Evolutionary conservation across 2,797 vertebrate species (phyloP).

Genomic region (Hemibagrus guttatus): DNA sequence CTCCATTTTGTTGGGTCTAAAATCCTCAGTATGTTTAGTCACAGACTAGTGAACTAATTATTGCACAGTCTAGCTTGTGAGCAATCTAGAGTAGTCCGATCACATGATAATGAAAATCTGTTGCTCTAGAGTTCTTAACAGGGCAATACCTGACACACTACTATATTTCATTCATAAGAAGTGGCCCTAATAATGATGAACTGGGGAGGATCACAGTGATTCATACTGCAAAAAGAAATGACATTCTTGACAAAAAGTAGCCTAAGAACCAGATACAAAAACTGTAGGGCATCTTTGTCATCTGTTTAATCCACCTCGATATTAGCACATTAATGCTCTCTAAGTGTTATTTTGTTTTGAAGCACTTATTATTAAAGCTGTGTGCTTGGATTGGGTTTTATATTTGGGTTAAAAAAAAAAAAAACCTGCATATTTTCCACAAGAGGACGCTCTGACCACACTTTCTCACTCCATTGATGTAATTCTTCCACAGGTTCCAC

Average conservation of each 20-base stretch:
- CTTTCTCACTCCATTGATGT: background rate
- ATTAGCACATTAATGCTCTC: background rate
- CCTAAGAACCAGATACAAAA: background rate
- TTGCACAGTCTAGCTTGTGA: background rate
- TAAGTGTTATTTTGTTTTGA: background rate
- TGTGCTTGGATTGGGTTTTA: background rate
- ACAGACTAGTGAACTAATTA: background rate
- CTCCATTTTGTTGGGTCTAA: background rate
- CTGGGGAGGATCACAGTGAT: background rate
- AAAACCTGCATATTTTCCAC: background rate
- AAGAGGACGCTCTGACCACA: background rate
- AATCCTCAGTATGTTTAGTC: background rate
- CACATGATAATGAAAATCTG: background rate
- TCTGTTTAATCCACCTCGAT: background rate
- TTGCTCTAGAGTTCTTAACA: too few species aligned
- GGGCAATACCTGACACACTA: background rate
- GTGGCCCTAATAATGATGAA: background rate
- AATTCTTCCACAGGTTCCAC: background rate
- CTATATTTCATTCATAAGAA: background rate
- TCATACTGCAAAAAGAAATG: background rate
- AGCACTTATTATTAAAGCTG: background rate
- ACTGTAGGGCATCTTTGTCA: background rate
- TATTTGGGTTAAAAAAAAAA: background rate
- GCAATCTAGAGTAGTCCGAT: background rate
- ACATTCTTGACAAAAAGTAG: background rate